A percentile compares a stretch with the other conserved stretches of the same genome.
Conservation (phyloP, 2,797 vertebrate genomes). For the Melanotaenia maccullochi region DNA sequence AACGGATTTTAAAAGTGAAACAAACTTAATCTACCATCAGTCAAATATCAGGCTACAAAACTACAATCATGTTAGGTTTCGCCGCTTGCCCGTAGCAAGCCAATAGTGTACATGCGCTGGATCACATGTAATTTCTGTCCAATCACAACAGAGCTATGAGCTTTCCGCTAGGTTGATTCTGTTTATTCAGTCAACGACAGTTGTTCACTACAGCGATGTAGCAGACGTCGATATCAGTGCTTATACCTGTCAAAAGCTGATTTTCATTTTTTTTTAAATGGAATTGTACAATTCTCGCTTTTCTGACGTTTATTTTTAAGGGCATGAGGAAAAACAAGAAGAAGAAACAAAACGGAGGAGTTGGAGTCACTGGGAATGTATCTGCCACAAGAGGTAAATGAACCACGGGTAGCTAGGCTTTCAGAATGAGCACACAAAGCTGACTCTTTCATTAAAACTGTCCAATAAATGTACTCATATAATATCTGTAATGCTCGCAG, state of each 20-base stretch:
- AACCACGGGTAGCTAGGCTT: not conserved
- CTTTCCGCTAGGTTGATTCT: not conserved
- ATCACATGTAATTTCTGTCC: conserved; percentile 46
- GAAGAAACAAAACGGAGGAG: conserved; percentile 60
- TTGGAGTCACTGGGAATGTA: conserved; percentile 52
- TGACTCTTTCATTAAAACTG: not conserved
- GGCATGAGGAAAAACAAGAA: conserved; percentile 69
- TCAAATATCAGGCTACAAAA: conserved; percentile 19
- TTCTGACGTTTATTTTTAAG: conserved; percentile 1
- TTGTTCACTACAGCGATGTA: conserved; percentile 15
- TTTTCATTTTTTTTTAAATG: conserved; percentile 15
- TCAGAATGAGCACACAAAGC: not conserved
- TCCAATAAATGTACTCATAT: not conserved
- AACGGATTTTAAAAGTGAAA: not conserved
- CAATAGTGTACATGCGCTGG: not conserved
- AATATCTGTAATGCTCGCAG: not conserved
- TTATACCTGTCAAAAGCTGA: conserved; percentile 15
- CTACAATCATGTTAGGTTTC: conserved; percentile 48
- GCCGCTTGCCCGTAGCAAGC: not conserved
- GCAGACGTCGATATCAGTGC: not conserved
- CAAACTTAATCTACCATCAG: not conserved
- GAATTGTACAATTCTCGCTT: not conserved
- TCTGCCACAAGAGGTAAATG: conserved; percentile 61
- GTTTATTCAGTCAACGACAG: conserved; percentile 8
- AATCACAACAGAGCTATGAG: conserved; percentile 31